phyloP scores from a whole-genome alignment of 2,797 vertebrate species.

The Crenuchus spilurus region DNA sequence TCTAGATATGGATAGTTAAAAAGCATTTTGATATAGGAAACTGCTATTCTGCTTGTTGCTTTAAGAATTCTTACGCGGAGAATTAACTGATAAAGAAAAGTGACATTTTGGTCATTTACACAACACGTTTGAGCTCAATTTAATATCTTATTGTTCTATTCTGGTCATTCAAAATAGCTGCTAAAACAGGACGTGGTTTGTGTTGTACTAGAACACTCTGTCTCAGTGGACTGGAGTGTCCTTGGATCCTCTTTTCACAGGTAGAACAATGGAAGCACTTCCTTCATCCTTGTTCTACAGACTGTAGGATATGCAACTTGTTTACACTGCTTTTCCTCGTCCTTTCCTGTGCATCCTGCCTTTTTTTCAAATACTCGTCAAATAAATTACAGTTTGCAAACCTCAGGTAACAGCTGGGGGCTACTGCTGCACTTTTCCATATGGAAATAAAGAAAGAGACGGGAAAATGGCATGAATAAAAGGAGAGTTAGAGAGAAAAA shows the following conservation, averaged over 20 bases:
- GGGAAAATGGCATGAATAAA: constrained; percentile 51
- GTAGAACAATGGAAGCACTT: constrained; percentile 70
- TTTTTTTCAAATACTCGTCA: constrained; percentile 72
- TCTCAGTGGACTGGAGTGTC: constrained; percentile 29
- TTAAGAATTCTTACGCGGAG: too few species aligned
- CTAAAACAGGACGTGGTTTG: constrained; percentile 8
- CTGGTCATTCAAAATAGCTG: neutral
- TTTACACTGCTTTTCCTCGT: constrained; percentile 63
- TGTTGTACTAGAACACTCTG: constrained; percentile 6
- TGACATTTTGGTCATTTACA: too few species aligned
- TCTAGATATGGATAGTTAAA: too few species aligned
- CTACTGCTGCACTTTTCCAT: constrained; percentile 59
- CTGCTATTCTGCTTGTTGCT: too few species aligned
- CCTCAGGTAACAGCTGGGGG: constrained; percentile 73
- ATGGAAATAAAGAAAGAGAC: constrained; percentile 56
- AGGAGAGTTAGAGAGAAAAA: constrained; percentile 49
- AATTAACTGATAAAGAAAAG: too few species aligned
- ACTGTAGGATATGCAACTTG: constrained; percentile 65
- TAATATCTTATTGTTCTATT: neutral
- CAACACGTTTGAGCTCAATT: neutral
- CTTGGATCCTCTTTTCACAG: constrained; percentile 59
- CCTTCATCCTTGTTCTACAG: constrained; percentile 59
- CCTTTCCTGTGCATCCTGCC: constrained; percentile 58
- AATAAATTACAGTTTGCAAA: constrained; percentile 81
- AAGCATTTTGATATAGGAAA: too few species aligned